Conservation (phyloP, 2,888 invertebrate species). For the Phytoseiulus persimilis region DNA sequence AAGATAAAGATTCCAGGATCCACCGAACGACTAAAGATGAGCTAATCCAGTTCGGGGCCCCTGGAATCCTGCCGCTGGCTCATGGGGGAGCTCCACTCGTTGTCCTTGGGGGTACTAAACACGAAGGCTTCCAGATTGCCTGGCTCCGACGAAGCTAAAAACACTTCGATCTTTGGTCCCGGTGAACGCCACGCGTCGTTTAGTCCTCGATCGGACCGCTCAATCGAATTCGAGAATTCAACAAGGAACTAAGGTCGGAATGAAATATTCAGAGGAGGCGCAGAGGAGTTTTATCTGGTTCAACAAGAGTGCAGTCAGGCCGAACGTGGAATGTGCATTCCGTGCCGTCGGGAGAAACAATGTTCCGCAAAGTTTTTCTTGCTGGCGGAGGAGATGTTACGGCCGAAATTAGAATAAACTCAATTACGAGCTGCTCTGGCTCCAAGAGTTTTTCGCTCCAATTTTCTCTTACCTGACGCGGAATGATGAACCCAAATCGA, state of each 20-base stretch:
- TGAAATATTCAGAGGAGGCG: background rate
- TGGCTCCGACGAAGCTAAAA: no score
- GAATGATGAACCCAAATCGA: slow-evolving; percentile 30
- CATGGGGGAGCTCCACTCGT: no score
- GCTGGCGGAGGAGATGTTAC: background rate
- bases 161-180: no score
- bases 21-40: no score
- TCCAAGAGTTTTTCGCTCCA: background rate
- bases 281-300: background rate
- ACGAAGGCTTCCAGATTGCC: no score
- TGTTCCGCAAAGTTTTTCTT: background rate
- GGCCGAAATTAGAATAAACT: background rate
- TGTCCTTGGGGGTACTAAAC: no score
- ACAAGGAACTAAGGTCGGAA: background rate
- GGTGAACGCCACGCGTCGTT: background rate
- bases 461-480: background rate
- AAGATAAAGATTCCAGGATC: no score
- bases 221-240: background rate
- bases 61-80: no score
- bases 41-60: no score
- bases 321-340: background rate
- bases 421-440: background rate
- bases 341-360: background rate
- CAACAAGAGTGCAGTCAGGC: background rate
- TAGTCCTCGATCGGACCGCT: background rate